phyloP scores from a whole-genome alignment of 1,140 invertebrate genomes.

The Zaprionus gabonicus region DNA sequence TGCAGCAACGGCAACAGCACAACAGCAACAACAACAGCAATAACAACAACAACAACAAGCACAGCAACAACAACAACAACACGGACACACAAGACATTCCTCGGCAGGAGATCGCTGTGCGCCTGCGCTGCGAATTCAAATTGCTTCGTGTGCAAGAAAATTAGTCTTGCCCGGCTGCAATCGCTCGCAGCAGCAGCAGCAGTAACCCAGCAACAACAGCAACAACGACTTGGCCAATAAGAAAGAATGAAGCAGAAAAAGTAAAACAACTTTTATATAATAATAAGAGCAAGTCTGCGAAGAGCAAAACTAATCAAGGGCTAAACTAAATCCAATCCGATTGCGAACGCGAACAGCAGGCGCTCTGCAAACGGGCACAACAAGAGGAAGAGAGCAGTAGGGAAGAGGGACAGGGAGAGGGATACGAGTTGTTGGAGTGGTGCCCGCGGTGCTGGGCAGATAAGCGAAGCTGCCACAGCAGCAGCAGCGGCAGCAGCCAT shows the following conservation, averaged over 20 bases:
- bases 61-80: conserved; percentile 21
- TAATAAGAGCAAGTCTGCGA: conserved; percentile 76
- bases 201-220: conserved; percentile 15
- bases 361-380: conserved; percentile 43
- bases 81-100: conserved; percentile 57
- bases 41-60: conserved; percentile 40
- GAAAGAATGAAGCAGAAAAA: conserved; percentile 35
- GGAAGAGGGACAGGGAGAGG: neutral
- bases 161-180: conserved; percentile 74
- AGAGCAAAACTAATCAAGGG: conserved; percentile 80
- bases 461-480: conserved; percentile 40
- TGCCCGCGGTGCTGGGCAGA: conserved; percentile 62
- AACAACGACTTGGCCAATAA: conserved; percentile 51
- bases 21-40: conserved; percentile 61
- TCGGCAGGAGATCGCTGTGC: conserved; percentile 56
- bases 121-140: conserved; percentile 74
- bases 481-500: conserved; percentile 57
- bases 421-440: conserved; percentile 5
- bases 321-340: conserved; percentile 83
- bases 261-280: conserved; percentile 70
- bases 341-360: conserved; percentile 70
- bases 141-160: conserved; percentile 84
- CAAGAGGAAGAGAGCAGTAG: conserved; percentile 34
- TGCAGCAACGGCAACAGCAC: conserved; percentile 44
- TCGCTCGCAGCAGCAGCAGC: conserved; percentile 48